Base-by-base conservation (phyloP, 2,113 vertebrate genomes). In the Narcine bancroftii region DNA sequence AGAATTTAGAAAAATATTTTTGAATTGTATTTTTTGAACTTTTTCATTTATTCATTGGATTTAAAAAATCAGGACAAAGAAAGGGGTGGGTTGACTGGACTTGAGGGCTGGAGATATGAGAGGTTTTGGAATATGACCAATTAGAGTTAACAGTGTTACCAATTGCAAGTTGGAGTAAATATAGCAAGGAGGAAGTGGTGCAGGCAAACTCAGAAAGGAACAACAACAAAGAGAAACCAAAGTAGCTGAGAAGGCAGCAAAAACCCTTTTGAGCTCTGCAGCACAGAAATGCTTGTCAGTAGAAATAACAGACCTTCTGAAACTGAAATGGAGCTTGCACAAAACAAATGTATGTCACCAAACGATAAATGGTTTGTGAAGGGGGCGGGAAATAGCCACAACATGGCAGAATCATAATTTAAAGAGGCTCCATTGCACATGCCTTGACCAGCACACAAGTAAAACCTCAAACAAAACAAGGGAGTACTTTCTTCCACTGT, bases 121-220 rank as follows among this genome's bases (percentile, higher is more conserved):
- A 53, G n/a, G 29, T 56, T 56, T 50, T 17, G 29, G 29, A 85
- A n/a, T 85, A 56, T 56, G 11, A 19, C 13, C 77, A 50, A 53
- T 17, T 10, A 50, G 24, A 50, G 2, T 26, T 29, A 26, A 47
- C 19, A 33, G 15, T 5, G 6, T 13, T 33, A 56, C 29, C 53
- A n/a, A 15, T n/a, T 85, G 29, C 81, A 53, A 56, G 53, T 85
- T 91, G 87, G 21, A 69, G 87, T 39, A 45, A 66, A 91, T 1
- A 13, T 63, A 69, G 87, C 87, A 69, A 60, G 39, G 60, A 91
- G 87, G 87, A 91, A 91, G 24, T 91, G 63, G 63, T 66, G 69
- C 65, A 69, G 87, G 66, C 63, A 91, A 42, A 45, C 45, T 45
- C 36, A 91, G 63, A 69, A 69, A 91, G 63, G 50, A 53, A 60